Conservation (phyloP, 2,888 invertebrate species). For the Pegoplata infirma region DNA sequence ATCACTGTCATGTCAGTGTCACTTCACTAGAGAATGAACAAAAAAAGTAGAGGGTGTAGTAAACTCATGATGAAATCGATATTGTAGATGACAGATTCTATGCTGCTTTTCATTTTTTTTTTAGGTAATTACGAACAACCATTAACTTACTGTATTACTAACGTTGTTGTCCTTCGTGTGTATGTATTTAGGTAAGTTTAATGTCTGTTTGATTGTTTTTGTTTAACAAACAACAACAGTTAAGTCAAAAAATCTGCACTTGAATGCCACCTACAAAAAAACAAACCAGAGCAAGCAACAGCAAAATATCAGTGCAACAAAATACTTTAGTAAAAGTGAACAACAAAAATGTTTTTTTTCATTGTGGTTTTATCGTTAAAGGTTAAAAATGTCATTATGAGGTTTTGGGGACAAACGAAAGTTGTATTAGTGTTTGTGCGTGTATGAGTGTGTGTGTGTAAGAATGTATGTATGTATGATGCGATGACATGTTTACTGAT, state of each 20-base stretch:
- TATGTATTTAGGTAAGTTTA: conserved; percentile 50
- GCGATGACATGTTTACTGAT: conserved; percentile 73
- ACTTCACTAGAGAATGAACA: conserved; percentile 37
- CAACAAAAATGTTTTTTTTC: conserved; percentile 7
- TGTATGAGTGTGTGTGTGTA: conserved; percentile 34
- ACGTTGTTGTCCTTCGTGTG: conserved; percentile 33
- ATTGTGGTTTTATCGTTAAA: conserved; percentile 51
- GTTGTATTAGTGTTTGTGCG: neutral
- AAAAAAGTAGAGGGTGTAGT: conserved; percentile 34
- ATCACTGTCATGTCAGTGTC: conserved; percentile 63
- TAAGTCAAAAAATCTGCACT: conserved; percentile 51
- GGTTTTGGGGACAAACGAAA: conserved; percentile 43
- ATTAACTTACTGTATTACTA: conserved; percentile 39
- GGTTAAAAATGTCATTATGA: conserved; percentile 56
- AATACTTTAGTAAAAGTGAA: conserved; percentile 44
- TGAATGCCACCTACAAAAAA: conserved; percentile 56
- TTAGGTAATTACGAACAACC: conserved; percentile 56
- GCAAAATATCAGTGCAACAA: conserved; percentile 46
- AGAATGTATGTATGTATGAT: conserved; percentile 64
- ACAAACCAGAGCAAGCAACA: conserved; percentile 15
- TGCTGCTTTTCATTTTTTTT: conserved; percentile 1
- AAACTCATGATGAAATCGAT: conserved; percentile 54
- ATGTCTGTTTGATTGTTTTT: conserved; percentile 56
- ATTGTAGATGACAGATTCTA: conserved; percentile 58
- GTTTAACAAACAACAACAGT: conserved; percentile 47